Percentiles rank a stretch among this genome's conserved stretches.
Evolutionary conservation across 2,888 invertebrate genomes (phyloP).

Genomic region (Lobophora halterata): DNA sequence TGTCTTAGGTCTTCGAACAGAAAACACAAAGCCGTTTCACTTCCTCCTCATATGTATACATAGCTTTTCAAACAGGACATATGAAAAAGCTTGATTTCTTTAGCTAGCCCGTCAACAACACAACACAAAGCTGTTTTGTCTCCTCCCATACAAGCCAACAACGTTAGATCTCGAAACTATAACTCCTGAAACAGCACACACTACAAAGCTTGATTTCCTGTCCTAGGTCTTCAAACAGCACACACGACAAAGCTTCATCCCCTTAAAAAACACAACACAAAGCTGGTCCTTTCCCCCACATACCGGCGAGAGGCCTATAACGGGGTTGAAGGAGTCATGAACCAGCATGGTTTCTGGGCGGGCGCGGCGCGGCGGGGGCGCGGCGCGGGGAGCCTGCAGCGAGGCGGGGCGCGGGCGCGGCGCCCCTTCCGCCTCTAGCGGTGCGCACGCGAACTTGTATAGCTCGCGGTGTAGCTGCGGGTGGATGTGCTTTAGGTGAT

Average conservation of each 20-base stretch:
- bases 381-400: constrained; percentile 42
- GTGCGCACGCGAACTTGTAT: constrained; percentile 52
- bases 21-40: no score
- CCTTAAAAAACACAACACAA: background rate
- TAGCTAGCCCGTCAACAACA: no score
- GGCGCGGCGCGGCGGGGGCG: constrained; percentile 31
- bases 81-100: no score
- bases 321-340: constrained; percentile 47
- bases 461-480: constrained; percentile 69
- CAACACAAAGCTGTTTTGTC: no score
- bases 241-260: background rate
- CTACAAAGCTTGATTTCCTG: no score
- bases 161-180: no score
- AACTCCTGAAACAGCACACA: no score
- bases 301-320: constrained; percentile 37
- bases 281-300: constrained; percentile 12
- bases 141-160: no score
- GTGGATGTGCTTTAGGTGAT: constrained; percentile 4
- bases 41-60: no score
- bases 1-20: no score
- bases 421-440: constrained; percentile 23
- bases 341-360: constrained; percentile 57
- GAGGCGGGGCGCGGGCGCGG: constrained; percentile 46
- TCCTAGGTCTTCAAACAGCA: no score
- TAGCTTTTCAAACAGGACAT: no score